phyloP scores from a whole-genome alignment of 1,140 invertebrate genomes.

The Drosophila ananassae region DNA sequence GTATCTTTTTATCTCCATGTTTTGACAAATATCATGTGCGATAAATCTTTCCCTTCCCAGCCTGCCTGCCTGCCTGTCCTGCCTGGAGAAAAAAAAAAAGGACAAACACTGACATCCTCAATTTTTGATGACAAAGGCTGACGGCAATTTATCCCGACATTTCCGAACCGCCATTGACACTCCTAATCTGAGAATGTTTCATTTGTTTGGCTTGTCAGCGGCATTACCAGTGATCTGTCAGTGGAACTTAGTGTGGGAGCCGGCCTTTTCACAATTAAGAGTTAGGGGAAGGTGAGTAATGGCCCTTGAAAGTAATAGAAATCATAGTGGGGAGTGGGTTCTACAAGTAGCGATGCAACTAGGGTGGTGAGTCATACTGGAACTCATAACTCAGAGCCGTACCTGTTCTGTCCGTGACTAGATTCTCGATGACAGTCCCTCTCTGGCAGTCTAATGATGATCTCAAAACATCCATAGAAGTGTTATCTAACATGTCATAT shows the following conservation, averaged over 20 bases:
- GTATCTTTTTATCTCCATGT: constrained; percentile 60
- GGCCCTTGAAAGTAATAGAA: constrained; percentile 6
- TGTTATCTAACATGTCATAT: constrained; percentile 18
- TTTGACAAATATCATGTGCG: constrained; percentile 69
- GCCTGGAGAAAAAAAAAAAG: constrained; percentile 20
- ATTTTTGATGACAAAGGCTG: constrained; percentile 56
- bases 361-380: constrained; percentile 16
- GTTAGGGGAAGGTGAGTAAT: constrained; percentile 40
- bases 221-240: constrained; percentile 4
- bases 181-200: constrained; percentile 53
- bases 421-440: constrained; percentile 15
- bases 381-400: constrained; percentile 6
- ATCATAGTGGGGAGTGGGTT: constrained; percentile 9
- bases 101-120: constrained; percentile 32
- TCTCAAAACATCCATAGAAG: constrained; percentile 12
- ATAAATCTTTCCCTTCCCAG: constrained; percentile 60
- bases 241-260: constrained; percentile 7
- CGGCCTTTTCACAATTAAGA: constrained; percentile 12
- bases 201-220: constrained; percentile 53
- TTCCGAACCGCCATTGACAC: constrained; percentile 55
- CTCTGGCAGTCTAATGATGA: constrained; percentile 7
- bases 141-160: constrained; percentile 56
- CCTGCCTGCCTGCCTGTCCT: constrained; percentile 32
- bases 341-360: constrained; percentile 1
- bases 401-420: constrained; percentile 28